Evolutionary conservation across 2,888 invertebrate species (phyloP).

Genomic region (Thyatira batis): DNA sequence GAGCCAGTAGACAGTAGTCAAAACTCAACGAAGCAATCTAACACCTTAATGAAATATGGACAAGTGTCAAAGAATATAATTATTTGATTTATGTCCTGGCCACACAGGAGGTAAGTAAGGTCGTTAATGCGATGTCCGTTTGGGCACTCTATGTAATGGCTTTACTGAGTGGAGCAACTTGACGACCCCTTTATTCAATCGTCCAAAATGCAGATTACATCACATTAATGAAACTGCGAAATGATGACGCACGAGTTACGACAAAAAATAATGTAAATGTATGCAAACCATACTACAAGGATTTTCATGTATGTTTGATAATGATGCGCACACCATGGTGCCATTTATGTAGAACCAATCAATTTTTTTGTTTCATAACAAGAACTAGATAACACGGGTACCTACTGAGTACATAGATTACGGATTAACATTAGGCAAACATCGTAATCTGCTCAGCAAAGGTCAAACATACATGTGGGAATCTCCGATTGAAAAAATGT

Average conservation of each 20-base stretch:
- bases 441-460: conserved; percentile 15
- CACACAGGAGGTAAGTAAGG: conserved; percentile 48
- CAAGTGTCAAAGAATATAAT: conserved; percentile 10
- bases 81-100: conserved; percentile 25
- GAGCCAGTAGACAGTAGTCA: not conserved
- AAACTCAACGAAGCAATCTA: not conserved
- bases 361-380: not conserved
- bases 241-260: conserved; percentile 37
- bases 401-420: not conserved
- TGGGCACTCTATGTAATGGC: conserved; percentile 71
- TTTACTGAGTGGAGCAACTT: conserved; percentile 48
- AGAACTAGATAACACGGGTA: not conserved
- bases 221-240: conserved; percentile 43
- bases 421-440: conserved; percentile 20
- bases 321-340: conserved; percentile 1
- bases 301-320: conserved; percentile 7
- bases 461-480: too few species aligned
- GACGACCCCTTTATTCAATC: conserved; percentile 52
- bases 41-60: not conserved
- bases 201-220: conserved; percentile 62
- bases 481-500: too few species aligned
- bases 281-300: conserved; percentile 17
- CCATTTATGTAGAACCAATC: not conserved
- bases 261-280: conserved; percentile 31
- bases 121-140: conserved; percentile 56